Evolutionary conservation across 2,113 vertebrate species (phyloP).

Genomic region (Antennarius striatus): DNA sequence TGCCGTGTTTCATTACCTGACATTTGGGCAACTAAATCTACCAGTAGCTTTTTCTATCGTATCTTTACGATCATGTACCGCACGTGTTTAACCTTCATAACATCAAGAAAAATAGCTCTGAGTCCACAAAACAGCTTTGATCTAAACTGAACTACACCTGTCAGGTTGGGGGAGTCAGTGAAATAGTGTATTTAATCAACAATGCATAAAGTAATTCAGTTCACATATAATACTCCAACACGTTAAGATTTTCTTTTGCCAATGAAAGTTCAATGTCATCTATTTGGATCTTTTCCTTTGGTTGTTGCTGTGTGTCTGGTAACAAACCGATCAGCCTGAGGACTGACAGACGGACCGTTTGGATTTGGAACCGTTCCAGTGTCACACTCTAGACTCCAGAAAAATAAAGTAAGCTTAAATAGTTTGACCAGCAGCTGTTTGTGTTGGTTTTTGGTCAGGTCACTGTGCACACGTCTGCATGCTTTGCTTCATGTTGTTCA

Average conservation of each 20-base stretch:
- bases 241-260: too few relatives aligned
- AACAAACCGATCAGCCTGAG: too few relatives aligned
- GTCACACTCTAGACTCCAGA: constrained; percentile 20
- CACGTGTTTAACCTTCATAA: constrained; percentile 19
- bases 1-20: constrained; percentile 31
- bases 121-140: constrained; percentile 17
- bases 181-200: too few relatives aligned
- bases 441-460: constrained; percentile 53
- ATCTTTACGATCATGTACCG: background rate
- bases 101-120: constrained; percentile 30
- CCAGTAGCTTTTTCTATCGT: background rate
- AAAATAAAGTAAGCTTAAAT: background rate
- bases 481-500: background rate
- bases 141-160: constrained; percentile 24
- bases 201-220: too few relatives aligned
- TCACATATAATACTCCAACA: too few relatives aligned
- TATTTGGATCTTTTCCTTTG: too few relatives aligned
- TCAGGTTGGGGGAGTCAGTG: too few relatives aligned
- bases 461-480: constrained; percentile 1
- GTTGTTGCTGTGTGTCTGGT: too few relatives aligned
- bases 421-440: background rate
- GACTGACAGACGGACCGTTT: too few relatives aligned
- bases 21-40: constrained; percentile 6
- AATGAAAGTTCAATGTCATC: too few relatives aligned
- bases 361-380: too few relatives aligned